Conservation (phyloP, 2,797 vertebrate genomes). For the Kryptolebias ocellatus region DNA sequence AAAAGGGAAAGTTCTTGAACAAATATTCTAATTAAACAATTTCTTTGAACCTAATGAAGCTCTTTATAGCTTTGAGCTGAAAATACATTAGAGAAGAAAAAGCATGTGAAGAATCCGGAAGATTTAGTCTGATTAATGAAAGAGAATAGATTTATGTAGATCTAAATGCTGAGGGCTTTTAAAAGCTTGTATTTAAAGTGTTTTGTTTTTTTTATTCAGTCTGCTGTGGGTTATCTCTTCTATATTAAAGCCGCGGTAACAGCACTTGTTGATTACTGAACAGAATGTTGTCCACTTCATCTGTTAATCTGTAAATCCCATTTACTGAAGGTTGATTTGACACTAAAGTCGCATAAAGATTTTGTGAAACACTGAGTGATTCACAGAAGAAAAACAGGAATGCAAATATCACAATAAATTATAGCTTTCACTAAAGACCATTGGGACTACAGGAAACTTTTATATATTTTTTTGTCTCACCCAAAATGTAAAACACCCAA, state of each 20-base stretch:
- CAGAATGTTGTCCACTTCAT: not conserved
- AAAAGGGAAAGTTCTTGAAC: not conserved
- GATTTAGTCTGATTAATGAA: constrained; percentile 41
- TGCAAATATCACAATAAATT: no score
- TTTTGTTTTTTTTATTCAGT: not conserved
- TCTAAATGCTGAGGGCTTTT: constrained; percentile 32
- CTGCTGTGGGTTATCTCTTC: not conserved
- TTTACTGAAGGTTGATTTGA: not conserved
- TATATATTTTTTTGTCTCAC: no score
- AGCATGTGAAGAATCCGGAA: constrained; percentile 1
- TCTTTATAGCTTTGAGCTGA: constrained; percentile 13
- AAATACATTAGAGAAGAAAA: constrained; percentile 5
- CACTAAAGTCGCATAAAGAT: no score
- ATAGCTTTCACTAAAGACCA: no score
- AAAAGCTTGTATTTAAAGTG: constrained; percentile 5
- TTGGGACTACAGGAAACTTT: no score
- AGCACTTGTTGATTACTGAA: constrained; percentile 5
- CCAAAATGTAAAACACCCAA: no score
- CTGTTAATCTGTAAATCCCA: not conserved
- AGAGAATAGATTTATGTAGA: constrained; percentile 12
- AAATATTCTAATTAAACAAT: not conserved
- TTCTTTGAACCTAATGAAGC: constrained; percentile 32
- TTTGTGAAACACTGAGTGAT: no score
- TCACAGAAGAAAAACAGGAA: no score
- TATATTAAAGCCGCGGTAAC: constrained; percentile 37